Base-by-base conservation (phyloP, 2,888 invertebrate species). In the Selenia dentaria region DNA sequence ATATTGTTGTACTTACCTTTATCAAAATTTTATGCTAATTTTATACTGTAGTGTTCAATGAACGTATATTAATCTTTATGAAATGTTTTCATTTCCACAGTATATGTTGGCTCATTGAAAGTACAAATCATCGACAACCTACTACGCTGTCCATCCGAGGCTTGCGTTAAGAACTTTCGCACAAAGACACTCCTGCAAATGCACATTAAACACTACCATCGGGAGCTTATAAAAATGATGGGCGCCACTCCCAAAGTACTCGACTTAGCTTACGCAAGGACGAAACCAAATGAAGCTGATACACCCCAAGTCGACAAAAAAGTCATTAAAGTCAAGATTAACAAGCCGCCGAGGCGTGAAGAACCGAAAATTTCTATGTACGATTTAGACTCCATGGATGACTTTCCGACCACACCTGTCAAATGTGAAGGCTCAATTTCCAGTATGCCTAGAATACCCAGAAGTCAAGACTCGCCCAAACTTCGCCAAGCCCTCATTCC, bases 161-260 rank as follows among this genome's bases (percentile, higher is more conserved):
- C 94, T 0, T 98, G 98, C 73, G 93, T 92, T 36, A 98, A 98
- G 81, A 95, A 94, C 62, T 98, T 98, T 74, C 93, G 98, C 3
- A 97, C 97, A 72, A 97, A 97, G 71, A 97, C 96, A 53, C 92
- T 98, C 35, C 87, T 98, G 5, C 95, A 96, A 84, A 98, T 97
- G 94, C 98, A 98, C 74, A 95, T 98, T 27, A 98, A 98, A 70
- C 98, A 98, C 78, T 98, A 98, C 79, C 98, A 98, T 81, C 93
- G 94, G 1, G 96, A 96, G 56, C 92, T 95, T 46, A 93, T 93
- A 1, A 94, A 95, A 49, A 74, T 93, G 75, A 83, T 96, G 56
- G 96, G 96, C 2, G 93, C 93, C 0, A 96, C 96, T 0, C 96
- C 97, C 0, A 97, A 97, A 79, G 97, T 97, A 43, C 93, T 96